Evolutionary conservation across 2,113 vertebrate genomes (phyloP), one percentile per base, ranked within the genome.

Genomic region (Muntiacus muntjak): DNA sequence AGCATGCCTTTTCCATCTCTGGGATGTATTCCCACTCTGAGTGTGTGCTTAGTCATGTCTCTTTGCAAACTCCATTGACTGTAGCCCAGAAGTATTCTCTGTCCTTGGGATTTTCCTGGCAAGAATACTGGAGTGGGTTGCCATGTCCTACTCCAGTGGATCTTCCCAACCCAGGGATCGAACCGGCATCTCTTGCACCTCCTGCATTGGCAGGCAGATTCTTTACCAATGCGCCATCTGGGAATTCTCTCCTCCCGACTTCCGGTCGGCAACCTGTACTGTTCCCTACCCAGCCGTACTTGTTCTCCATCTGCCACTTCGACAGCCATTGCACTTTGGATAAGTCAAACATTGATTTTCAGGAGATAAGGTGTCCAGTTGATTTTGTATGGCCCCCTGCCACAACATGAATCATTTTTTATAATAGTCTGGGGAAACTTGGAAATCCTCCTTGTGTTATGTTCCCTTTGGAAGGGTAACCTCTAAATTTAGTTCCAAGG

Each of bases 151-250:
- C 33, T 67, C 33, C 15, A n/a, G 33, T 7, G 33, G n/a, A n/a
- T 67, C 62, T 67, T 67, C 62, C 62, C 62, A 67, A n/a, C 33
- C 33, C 16, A 67, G 33, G 33, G 62, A n/a, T 67, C 8, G 7
- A 19, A 67, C 62, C 0, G 0, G 62, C 62, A 67, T 67, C 16
- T 67, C 62, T 67, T n/a, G 62, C 62, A n/a, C 33, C 33, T 67
- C 62, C 1, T 1, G 16, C 62, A 19, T 16, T n/a, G 9, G 33
- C 33, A n/a, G 33, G 33, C 62, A n/a, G 16, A 67, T 67, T n/a
- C 33, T 67, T 67, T 67, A 67, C 62, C 62, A 67, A 2, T 0
- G 1, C 0, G 1, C 33, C 33, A n/a, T 19, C 62, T 67, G 62
- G 16, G 33, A 16, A 9, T 10, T 19, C 26, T 43, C 2, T 5